These are phyloP conservation scores for Leptinotarsa peninsularis DNA, from an alignment of 2,888 invertebrate genomes.

Conservation along the genomic window DNA sequence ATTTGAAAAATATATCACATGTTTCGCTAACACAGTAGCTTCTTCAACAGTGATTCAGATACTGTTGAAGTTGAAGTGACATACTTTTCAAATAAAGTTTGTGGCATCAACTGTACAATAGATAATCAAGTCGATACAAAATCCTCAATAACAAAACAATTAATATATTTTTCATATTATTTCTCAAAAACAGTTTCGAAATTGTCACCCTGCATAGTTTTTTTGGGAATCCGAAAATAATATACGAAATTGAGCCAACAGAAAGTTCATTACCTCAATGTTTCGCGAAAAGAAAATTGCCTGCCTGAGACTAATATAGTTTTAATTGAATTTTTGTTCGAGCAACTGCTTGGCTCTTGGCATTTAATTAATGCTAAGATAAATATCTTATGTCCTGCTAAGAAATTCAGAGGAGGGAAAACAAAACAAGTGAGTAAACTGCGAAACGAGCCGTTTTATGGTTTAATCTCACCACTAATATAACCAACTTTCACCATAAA, in stretches of 20 bases:
- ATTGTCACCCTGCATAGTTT: neutral
- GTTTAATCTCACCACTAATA: constrained; percentile 58
- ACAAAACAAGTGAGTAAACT: constrained; percentile 54
- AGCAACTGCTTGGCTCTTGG: constrained; percentile 30
- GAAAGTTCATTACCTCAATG: neutral
- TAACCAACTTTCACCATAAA: constrained; percentile 58
- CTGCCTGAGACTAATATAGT: constrained; percentile 21
- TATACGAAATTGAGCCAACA: neutral
- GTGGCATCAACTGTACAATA: too few relatives aligned
- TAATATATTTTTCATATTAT: too few relatives aligned
- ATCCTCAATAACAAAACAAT: too few relatives aligned
- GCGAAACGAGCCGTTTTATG: constrained; percentile 56
- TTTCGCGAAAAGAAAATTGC: constrained; percentile 10
- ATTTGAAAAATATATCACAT: too few relatives aligned
- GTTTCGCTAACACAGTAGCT: too few relatives aligned
- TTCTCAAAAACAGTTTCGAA: too few relatives aligned
- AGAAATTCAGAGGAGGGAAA: constrained; percentile 50
- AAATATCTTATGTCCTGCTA: constrained; percentile 52
- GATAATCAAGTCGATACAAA: too few relatives aligned
- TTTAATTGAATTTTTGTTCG: constrained; percentile 41
- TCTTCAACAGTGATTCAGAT: too few relatives aligned
- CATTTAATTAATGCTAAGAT: constrained; percentile 50
- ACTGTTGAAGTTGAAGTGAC: too few relatives aligned
- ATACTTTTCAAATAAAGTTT: too few relatives aligned
- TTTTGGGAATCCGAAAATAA: too few relatives aligned